Percentiles rank a stretch among this genome's conserved stretches.
Conservation (phyloP, 2,113 vertebrate genomes). For the Axis porcinus region DNA sequence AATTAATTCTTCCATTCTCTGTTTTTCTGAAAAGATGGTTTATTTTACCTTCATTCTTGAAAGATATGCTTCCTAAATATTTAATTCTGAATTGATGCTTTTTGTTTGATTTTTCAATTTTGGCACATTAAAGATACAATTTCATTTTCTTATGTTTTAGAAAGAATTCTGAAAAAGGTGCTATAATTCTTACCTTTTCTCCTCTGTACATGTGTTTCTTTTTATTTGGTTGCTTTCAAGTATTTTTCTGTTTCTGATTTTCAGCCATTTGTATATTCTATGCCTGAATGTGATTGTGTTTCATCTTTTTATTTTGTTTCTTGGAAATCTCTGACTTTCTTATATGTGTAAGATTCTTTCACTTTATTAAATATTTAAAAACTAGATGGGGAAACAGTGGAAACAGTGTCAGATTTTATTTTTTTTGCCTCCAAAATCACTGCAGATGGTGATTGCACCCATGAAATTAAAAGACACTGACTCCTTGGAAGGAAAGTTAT, state of each 20-base stretch:
- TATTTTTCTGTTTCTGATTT: background rate
- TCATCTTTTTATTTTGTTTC: background rate
- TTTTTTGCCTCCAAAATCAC: too few species aligned
- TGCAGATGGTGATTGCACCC: too few species aligned
- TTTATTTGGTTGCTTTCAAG: background rate
- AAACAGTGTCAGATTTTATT: too few species aligned
- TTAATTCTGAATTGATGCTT: background rate
- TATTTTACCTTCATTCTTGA: background rate
- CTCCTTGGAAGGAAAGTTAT: too few species aligned
- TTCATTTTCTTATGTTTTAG: background rate
- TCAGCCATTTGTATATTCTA: background rate
- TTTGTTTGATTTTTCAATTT: background rate
- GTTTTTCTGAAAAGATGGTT: background rate
- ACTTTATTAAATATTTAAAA: background rate
- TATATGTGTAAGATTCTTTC: background rate
- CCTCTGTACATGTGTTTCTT: background rate
- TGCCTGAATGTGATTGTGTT: background rate
- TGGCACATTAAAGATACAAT: background rate
- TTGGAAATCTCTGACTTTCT: background rate
- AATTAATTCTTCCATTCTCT: background rate
- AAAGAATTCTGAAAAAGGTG: background rate
- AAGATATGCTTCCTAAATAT: background rate
- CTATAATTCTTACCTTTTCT: background rate
- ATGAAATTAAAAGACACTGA: too few species aligned
- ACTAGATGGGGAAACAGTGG: background rate